Base-by-base conservation (phyloP, 2,888 invertebrate species). In the Pseudococcus jackbeardsleyi region DNA sequence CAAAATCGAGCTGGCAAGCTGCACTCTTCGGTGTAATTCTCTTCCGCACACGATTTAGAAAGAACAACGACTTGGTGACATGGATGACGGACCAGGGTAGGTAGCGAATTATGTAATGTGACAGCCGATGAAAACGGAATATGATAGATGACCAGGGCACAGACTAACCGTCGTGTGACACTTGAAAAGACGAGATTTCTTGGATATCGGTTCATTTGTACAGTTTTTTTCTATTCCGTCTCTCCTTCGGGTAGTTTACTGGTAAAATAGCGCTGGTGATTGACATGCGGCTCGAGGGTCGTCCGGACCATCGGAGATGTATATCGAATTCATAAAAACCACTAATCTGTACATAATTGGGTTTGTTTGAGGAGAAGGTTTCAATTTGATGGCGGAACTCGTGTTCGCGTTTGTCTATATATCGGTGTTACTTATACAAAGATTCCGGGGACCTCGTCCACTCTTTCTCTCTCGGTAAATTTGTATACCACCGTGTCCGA, bases 291-390 rank as follows among this genome's bases (percentile, higher is more conserved):
- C 79, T 79, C 79, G 79, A 79, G 79, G 79, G 79, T 79, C 50
- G 79, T 79, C 39, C 19, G 26, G 26, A 59, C 19, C 7, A n/a
- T 19, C 50, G 50, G 26, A 33, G 26, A 33, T 33, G 59, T 79
- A 79, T 42, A 59, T 79, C 77, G 87, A 87, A 87, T 87, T 87
- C 87, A 87, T 79, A 22, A 54, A 87, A 87, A 87, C 87, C 87
- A 87, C 87, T 87, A 87, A 87, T 87, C 87, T 87, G 87, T 72
- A 87, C 87, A 87, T 87, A 87, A 87, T 87, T 87, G 46, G 87
- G 68, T 48, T 48, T 64, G 48, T 86, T 68, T 64, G 46, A 86
- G 39, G 54, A 39, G 26, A 48, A 42, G 42, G 82, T 82, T 85
- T 59, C 50, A 39, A 59, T 85, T 33, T 59, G 85, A 64, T 17